Evolutionary conservation across 2,888 invertebrate species (phyloP).

Genomic region (Monochamus alternatus): DNA sequence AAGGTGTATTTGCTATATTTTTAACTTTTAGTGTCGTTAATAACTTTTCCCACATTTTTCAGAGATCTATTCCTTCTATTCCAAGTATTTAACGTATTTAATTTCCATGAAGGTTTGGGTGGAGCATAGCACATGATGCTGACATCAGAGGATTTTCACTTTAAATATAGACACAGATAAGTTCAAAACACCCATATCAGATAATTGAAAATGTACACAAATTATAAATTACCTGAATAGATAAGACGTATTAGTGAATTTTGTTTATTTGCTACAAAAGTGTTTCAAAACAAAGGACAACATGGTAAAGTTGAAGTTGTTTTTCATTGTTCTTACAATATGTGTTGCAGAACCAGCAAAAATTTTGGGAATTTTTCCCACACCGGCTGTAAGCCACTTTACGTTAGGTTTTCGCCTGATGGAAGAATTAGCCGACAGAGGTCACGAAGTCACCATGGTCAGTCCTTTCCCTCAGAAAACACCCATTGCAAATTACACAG

Average conservation of each 20-base stretch:
- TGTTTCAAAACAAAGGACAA: neutral
- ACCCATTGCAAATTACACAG: constrained; percentile 68
- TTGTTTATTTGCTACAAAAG: neutral
- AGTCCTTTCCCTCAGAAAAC: constrained; percentile 61
- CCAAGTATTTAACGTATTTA: too few species aligned
- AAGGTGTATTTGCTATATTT: too few species aligned
- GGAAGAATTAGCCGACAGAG: constrained; percentile 61
- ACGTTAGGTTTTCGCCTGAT: constrained; percentile 55
- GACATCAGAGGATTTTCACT: neutral
- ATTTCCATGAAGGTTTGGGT: too few species aligned
- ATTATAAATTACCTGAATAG: neutral
- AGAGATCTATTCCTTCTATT: too few species aligned
- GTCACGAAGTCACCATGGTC: constrained; percentile 68
- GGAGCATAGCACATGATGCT: neutral
- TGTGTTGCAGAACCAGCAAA: constrained; percentile 40
- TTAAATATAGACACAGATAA: neutral
- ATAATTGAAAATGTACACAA: neutral
- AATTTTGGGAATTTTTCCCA: constrained; percentile 59
- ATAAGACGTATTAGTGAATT: neutral
- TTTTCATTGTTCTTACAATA: constrained; percentile 13
- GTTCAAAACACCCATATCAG: neutral
- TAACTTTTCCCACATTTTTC: too few species aligned
- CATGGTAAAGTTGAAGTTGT: constrained; percentile 15
- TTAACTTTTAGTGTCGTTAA: too few species aligned
- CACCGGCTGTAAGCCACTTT: constrained; percentile 55